These are phyloP conservation scores for Aethes cnicana DNA, from an alignment of 2,888 invertebrate genomes.

Conservation along the genomic window DNA sequence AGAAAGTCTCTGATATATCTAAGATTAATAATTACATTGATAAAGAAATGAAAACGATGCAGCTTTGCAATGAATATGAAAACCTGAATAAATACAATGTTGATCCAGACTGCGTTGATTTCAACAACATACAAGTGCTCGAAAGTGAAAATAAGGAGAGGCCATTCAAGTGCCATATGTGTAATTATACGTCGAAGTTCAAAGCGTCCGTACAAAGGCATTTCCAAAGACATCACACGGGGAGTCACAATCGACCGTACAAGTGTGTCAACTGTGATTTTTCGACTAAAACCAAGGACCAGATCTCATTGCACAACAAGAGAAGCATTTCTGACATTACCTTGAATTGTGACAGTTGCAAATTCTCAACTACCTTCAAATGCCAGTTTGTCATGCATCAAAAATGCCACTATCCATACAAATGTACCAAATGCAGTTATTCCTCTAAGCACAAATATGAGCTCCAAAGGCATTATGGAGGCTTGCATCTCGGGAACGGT, in stretches of 20 bases:
- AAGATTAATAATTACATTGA: conserved; percentile 7
- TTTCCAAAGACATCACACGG: conserved; percentile 62
- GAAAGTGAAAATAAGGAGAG: conserved; percentile 50
- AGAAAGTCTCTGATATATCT: conserved; percentile 1
- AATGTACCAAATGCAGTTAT: conserved; percentile 54
- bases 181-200: conserved; percentile 55
- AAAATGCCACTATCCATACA: conserved; percentile 54
- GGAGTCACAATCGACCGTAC: conserved; percentile 51
- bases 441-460: conserved; percentile 58
- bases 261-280: conserved; percentile 65
- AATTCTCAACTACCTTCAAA: conserved; percentile 52
- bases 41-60: conserved; percentile 9
- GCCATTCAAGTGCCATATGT: conserved; percentile 58
- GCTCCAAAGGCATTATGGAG: conserved; percentile 53
- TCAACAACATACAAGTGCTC: conserved; percentile 56
- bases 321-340: conserved; percentile 45
- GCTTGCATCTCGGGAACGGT: conserved; percentile 52
- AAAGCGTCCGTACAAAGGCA: conserved; percentile 67
- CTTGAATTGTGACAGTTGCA: conserved; percentile 47
- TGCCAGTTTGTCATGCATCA: conserved; percentile 58
- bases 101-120: conserved; percentile 52
- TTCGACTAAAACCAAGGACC: conserved; percentile 66
- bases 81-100: conserved; percentile 46
- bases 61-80: not conserved
- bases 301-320: conserved; percentile 63